Conservation (phyloP, 2,797 vertebrate species). For the Ctenochaetus hawaiiensis region DNA sequence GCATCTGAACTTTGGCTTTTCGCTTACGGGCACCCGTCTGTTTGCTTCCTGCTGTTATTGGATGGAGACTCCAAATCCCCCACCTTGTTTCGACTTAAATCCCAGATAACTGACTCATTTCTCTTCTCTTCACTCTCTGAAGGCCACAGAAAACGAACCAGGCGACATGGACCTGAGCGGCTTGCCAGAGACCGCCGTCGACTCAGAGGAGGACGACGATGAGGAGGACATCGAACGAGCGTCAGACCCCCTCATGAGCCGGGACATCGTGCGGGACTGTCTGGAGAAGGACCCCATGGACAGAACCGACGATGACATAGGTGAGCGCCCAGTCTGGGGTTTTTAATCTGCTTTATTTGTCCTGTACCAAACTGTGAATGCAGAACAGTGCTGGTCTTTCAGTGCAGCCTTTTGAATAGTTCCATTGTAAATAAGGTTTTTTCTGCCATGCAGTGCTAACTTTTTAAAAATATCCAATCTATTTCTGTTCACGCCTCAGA, state of each 20-base stretch:
- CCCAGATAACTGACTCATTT: not conserved
- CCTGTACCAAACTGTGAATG: not conserved
- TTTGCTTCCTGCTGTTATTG: slow-evolving; percentile 11
- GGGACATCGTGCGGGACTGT: slow-evolving; percentile 98
- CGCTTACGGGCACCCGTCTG: not conserved
- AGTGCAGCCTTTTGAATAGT: not conserved
- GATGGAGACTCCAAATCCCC: not conserved
- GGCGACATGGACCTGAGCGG: slow-evolving; percentile 99
- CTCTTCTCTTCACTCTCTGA: not conserved
- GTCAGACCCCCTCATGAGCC: slow-evolving; percentile 97
- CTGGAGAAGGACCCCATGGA: slow-evolving; percentile 99
- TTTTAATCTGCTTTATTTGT: not conserved
- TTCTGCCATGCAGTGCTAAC: not conserved
- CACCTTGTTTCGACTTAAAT: no score
- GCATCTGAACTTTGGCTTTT: slow-evolving; percentile 3
- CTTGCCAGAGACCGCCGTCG: slow-evolving; percentile 97
- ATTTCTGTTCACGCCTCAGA: not conserved
- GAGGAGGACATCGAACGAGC: slow-evolving; percentile 98
- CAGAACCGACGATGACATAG: slow-evolving; percentile 97
- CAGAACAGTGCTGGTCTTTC: not conserved
- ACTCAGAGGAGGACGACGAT: slow-evolving; percentile 98
- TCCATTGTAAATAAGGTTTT: not conserved
- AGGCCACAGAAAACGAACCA: slow-evolving; percentile 98
- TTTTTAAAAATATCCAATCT: not conserved
- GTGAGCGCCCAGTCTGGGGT: slow-evolving; percentile 79